Percentiles rank a stretch among this genome's conserved stretches.
phyloP scores from a whole-genome alignment of 1,140 invertebrate species.

The Ylistrum balloti region DNA sequence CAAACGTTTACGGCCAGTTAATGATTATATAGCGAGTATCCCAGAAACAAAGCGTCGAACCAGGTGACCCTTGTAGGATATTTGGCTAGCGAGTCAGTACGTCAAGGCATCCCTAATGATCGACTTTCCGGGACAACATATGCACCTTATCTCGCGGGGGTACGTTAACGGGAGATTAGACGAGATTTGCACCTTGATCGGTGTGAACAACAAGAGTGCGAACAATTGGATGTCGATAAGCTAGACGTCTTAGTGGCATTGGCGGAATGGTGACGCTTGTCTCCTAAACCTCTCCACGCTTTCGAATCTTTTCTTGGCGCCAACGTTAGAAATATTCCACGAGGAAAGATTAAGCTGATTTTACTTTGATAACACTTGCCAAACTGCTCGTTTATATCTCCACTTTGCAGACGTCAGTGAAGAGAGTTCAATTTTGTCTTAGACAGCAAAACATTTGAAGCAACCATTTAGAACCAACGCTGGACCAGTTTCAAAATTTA shows the following conservation, averaged over 20 bases:
- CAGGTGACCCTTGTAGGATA: background rate
- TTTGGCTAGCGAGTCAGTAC: slow-evolving; percentile 37
- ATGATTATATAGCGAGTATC: background rate
- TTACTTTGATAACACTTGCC: slow-evolving; percentile 34
- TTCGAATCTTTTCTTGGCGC: slow-evolving; percentile 1
- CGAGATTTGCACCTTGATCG: slow-evolving; percentile 18
- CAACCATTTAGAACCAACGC: background rate
- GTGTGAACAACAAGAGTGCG: slow-evolving; percentile 37
- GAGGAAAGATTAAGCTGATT: slow-evolving; percentile 3
- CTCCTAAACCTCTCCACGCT: background rate
- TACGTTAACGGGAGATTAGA: slow-evolving; percentile 38
- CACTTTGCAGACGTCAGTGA: background rate
- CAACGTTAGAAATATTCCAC: background rate
- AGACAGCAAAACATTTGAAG: background rate
- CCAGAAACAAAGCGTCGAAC: slow-evolving; percentile 22
- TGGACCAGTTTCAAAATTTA: slow-evolving; percentile 6
- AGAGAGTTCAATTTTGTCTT: background rate
- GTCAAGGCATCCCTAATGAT: background rate
- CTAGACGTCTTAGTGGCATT: slow-evolving; percentile 3
- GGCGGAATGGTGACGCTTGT: slow-evolving; percentile 23
- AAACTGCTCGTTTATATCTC: slow-evolving; percentile 13
- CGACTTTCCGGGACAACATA: background rate
- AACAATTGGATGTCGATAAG: slow-evolving; percentile 38
- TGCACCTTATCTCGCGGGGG: slow-evolving; percentile 16
- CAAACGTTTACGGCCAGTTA: background rate